Evolutionary conservation across 2,113 vertebrate genomes (phyloP).

Genomic region (Hippocampus guttulatus): DNA sequence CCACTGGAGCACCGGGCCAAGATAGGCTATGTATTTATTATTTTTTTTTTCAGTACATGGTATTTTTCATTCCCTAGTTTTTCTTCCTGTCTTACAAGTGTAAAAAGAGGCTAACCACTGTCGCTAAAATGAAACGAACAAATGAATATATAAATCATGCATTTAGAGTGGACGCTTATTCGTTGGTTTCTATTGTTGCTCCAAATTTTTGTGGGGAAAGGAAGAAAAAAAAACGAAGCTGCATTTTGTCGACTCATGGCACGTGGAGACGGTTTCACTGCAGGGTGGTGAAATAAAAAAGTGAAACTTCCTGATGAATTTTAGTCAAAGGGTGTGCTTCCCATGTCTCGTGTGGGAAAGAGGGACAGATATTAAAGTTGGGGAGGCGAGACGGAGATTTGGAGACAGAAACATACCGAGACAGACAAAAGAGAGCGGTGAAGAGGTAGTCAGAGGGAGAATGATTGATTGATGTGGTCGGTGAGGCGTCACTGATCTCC

Average conservation of each 20-base stretch:
- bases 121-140: too few relatives aligned
- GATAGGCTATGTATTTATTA: too few relatives aligned
- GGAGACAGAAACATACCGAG: conserved; percentile 66
- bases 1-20: too few relatives aligned
- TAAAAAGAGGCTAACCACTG: too few relatives aligned
- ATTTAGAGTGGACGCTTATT: conserved; percentile 34
- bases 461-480: conserved; percentile 76
- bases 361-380: conserved; percentile 56
- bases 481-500: conserved; percentile 73
- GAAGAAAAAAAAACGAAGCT: background rate
- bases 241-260: conserved; percentile 26
- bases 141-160: too few relatives aligned
- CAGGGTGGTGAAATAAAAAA: background rate
- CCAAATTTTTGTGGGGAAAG: conserved; percentile 15
- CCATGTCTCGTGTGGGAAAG: conserved; percentile 62
- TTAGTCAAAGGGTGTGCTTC: conserved; percentile 16
- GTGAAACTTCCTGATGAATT: background rate
- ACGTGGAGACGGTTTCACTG: background rate
- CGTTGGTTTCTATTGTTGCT: conserved; percentile 34
- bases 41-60: too few relatives aligned
- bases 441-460: conserved; percentile 56
- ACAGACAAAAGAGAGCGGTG: conserved; percentile 61
- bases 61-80: too few relatives aligned
- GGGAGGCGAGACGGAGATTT: conserved; percentile 53
- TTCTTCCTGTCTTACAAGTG: too few relatives aligned